phyloP scores from a whole-genome alignment of 2,888 invertebrate genomes.

The Cephus rjabovi region DNA sequence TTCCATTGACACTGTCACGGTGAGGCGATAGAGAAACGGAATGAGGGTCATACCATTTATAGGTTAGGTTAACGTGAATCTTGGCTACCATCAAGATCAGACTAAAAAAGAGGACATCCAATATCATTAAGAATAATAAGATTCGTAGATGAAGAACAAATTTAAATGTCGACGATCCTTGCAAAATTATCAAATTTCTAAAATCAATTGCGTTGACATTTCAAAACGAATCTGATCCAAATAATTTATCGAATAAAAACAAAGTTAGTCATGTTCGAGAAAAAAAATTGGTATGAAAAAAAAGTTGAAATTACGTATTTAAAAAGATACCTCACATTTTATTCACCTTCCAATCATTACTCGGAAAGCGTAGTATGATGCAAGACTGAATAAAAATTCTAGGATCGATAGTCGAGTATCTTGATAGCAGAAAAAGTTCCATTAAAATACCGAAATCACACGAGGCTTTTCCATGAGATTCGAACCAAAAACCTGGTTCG shows the following conservation, averaged over 20 bases:
- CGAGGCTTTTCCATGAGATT: background rate
- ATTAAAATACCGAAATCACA: background rate
- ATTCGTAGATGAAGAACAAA: too few species aligned
- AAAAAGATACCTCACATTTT: background rate
- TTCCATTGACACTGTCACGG: slow-evolving; percentile 6
- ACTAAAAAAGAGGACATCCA: too few species aligned
- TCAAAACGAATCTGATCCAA: too few species aligned
- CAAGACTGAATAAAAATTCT: background rate
- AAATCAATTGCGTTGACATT: too few species aligned
- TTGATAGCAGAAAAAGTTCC: background rate
- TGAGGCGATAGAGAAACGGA: background rate
- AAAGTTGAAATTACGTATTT: background rate
- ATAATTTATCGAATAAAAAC: too few species aligned
- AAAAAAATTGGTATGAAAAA: background rate
- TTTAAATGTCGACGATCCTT: too few species aligned
- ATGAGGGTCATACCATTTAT: background rate
- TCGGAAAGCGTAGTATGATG: background rate
- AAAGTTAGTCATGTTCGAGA: too few species aligned
- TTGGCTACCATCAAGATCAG: background rate
- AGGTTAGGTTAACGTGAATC: background rate
- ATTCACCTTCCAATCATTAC: background rate
- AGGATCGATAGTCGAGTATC: background rate
- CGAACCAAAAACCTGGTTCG: background rate
- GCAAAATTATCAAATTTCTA: too few species aligned
- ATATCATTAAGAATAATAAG: too few species aligned